Percentiles rank a stretch among this genome's conserved stretches.
These are phyloP conservation scores for Emydura subglobosa DNA, from an alignment of 2,113 vertebrate genomes.

Conservation along the genomic window DNA sequence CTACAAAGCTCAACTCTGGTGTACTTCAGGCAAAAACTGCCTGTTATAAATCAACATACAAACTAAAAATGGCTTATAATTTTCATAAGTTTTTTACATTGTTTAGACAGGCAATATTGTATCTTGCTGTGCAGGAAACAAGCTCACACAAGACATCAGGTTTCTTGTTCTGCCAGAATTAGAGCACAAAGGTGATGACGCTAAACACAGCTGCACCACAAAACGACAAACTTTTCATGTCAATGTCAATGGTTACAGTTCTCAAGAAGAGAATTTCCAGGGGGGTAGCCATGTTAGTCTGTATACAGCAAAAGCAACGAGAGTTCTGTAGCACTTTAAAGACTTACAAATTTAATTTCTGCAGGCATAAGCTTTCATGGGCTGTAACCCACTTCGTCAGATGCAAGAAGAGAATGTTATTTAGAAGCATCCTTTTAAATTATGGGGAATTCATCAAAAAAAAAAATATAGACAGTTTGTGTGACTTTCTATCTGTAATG, in stretches of 20 bases:
- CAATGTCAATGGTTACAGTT: background rate
- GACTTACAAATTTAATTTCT: too few species aligned
- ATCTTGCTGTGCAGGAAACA: background rate
- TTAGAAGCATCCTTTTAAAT: background rate
- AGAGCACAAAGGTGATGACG: background rate
- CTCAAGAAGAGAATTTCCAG: background rate
- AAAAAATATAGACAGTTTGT: background rate
- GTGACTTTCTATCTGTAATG: background rate
- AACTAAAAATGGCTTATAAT: background rate
- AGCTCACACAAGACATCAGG: background rate
- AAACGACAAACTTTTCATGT: background rate
- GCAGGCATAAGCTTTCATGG: too few species aligned
- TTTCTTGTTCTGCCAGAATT: background rate
- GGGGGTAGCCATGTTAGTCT: too few species aligned
- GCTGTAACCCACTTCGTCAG: too few species aligned
- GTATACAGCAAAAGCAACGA: too few species aligned
- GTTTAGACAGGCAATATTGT: background rate
- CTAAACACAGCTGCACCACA: background rate
- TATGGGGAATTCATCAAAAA: background rate
- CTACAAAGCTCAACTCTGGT: background rate
- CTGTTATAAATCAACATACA: background rate
- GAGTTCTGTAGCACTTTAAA: too few species aligned
- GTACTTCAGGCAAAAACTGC: background rate
- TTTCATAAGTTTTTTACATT: background rate
- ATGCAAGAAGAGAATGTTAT: background rate